These are phyloP conservation scores for Bembecia ichneumoniformis DNA, from an alignment of 2,888 invertebrate genomes.

Conservation along the genomic window DNA sequence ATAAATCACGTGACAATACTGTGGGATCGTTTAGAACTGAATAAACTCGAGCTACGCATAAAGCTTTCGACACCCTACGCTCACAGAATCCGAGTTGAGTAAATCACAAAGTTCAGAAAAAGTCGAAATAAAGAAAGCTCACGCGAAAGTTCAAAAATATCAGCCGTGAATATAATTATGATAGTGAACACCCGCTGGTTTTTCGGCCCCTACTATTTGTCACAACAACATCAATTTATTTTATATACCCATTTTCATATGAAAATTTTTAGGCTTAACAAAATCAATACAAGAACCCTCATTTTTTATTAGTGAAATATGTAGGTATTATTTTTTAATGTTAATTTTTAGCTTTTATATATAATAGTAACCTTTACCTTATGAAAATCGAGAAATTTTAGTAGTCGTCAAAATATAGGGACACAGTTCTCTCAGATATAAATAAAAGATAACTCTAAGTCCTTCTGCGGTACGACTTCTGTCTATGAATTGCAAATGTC, in stretches of 20 bases:
- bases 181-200: slow-evolving; percentile 65
- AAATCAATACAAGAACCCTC: too few species aligned
- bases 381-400: slow-evolving; percentile 7
- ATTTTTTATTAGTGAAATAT: too few species aligned
- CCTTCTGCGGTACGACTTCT: slow-evolving; percentile 53
- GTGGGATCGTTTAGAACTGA: slow-evolving; percentile 51
- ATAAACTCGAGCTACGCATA: slow-evolving; percentile 54
- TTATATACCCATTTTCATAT: too few species aligned
- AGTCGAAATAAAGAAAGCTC: slow-evolving; percentile 58
- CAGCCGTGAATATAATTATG: slow-evolving; percentile 69
- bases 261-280: too few species aligned
- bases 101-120: slow-evolving; percentile 66
- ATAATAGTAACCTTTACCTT: too few species aligned
- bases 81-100: slow-evolving; percentile 50
- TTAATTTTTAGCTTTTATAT: too few species aligned
- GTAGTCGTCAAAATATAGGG: slow-evolving; percentile 26
- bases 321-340: too few species aligned
- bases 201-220: neutral
- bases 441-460: slow-evolving; percentile 68
- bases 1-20: slow-evolving; percentile 5
- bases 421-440: slow-evolving; percentile 55
- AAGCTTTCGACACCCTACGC: slow-evolving; percentile 63
- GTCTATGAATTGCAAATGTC: slow-evolving; percentile 67
- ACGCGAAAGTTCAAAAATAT: slow-evolving; percentile 70
- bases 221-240: too few species aligned